Conservation (phyloP, 2,888 invertebrate species). For the Mythimna lalbum region DNA sequence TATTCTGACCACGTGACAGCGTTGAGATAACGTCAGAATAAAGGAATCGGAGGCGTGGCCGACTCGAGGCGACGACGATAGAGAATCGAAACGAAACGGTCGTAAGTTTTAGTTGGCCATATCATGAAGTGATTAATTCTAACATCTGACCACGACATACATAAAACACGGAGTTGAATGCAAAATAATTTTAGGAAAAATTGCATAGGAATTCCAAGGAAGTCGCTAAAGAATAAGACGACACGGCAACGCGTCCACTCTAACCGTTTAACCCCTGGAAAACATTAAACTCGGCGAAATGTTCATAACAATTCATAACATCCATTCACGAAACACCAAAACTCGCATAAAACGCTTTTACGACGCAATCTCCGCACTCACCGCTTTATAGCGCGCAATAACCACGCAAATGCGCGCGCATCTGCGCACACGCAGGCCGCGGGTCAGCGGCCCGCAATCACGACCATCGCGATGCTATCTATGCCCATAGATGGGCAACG, state of each 20-base stretch:
- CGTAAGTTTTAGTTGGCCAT: too few relatives aligned
- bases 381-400: slow-evolving; percentile 47
- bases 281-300: slow-evolving; percentile 39
- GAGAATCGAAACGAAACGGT: too few relatives aligned
- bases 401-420: slow-evolving; percentile 45
- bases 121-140: too few relatives aligned
- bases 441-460: slow-evolving; percentile 63
- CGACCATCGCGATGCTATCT: slow-evolving; percentile 63
- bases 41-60: too few relatives aligned
- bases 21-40: too few relatives aligned
- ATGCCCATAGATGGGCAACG: slow-evolving; percentile 59
- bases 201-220: background rate
- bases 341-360: slow-evolving; percentile 53
- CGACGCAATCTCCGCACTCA: slow-evolving; percentile 52
- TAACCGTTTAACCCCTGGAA: background rate
- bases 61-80: too few relatives aligned
- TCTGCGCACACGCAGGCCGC: slow-evolving; percentile 38
- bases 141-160: too few relatives aligned
- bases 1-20: too few relatives aligned
- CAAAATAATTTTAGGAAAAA: too few relatives aligned
- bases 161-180: too few relatives aligned
- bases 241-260: background rate
- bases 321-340: slow-evolving; percentile 44
- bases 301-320: slow-evolving; percentile 35
- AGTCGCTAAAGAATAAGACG: background rate